Evolutionary conservation across 2,113 vertebrate species (phyloP).

Genomic region (Alectura lathami): DNA sequence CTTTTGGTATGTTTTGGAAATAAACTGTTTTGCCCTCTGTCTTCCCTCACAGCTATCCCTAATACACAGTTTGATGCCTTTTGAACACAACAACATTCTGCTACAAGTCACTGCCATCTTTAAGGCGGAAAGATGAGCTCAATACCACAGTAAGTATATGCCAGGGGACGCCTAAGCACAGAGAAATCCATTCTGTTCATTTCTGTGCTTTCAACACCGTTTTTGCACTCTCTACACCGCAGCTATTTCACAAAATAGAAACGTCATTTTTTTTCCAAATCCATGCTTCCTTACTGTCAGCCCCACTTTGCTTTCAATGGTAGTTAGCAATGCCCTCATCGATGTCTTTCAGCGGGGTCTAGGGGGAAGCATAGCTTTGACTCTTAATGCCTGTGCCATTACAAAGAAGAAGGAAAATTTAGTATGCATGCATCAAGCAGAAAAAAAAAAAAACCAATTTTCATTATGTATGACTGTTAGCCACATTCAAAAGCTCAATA

Average conservation of each 20-base stretch:
- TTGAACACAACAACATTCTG: background rate
- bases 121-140: background rate
- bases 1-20: background rate
- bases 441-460: background rate
- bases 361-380: background rate
- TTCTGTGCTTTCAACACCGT: background rate
- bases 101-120: background rate
- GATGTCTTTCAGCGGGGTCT: background rate
- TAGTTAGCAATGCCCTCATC: background rate
- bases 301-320: background rate
- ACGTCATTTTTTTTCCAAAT: background rate
- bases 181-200: background rate
- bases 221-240: background rate
- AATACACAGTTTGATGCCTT: background rate
- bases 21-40: background rate
- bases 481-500: background rate
- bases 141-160: background rate
- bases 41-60: background rate
- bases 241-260: background rate
- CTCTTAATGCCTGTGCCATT: too few species aligned
- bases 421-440: background rate
- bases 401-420: background rate
- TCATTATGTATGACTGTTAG: background rate
- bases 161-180: background rate
- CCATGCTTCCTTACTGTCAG: background rate